A percentile compares a stretch with the other conserved stretches of the same genome.
Conservation (phyloP, 2,888 invertebrate species). For the Metellina segmentata region DNA sequence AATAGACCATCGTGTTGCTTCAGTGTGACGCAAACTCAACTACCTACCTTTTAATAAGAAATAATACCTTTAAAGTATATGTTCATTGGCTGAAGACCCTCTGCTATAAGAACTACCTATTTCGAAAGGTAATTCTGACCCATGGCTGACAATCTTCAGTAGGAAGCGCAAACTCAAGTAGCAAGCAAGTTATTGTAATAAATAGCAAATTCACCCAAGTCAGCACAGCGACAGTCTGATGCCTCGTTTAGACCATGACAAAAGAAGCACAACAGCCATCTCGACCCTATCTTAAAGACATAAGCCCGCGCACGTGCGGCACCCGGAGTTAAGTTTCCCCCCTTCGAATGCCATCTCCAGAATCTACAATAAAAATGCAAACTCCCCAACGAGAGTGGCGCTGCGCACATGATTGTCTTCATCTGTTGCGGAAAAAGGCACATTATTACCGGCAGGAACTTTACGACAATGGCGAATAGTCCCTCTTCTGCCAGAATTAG, state of each 20-base stretch:
- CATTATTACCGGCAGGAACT: conserved; percentile 61
- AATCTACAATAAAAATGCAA: conserved; percentile 50
- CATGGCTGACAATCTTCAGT: not conserved
- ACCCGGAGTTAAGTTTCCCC: not conserved
- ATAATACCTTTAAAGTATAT: too few species aligned
- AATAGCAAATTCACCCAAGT: not conserved
- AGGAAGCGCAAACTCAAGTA: not conserved
- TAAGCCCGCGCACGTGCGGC: conserved; percentile 31
- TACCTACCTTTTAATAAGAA: too few species aligned
- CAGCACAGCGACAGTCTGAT: not conserved
- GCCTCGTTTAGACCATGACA: not conserved
- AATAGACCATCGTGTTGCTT: too few species aligned
- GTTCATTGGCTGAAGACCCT: too few species aligned
- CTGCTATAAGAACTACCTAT: too few species aligned
- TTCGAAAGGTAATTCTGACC: too few species aligned
- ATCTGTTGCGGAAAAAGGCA: conserved; percentile 56
- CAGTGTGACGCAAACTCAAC: too few species aligned
- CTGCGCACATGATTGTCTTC: conserved; percentile 62
- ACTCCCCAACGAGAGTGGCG: conserved; percentile 28
- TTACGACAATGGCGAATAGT: conserved; percentile 63
- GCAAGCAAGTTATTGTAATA: not conserved
- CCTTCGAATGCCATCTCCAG: not conserved
- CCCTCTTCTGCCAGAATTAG: conserved; percentile 59
- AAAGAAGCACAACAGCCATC: not conserved
- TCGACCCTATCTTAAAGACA: conserved; percentile 18